Conservation (phyloP, 2,797 vertebrate species). For the Phrynocephalus vlangalii region DNA sequence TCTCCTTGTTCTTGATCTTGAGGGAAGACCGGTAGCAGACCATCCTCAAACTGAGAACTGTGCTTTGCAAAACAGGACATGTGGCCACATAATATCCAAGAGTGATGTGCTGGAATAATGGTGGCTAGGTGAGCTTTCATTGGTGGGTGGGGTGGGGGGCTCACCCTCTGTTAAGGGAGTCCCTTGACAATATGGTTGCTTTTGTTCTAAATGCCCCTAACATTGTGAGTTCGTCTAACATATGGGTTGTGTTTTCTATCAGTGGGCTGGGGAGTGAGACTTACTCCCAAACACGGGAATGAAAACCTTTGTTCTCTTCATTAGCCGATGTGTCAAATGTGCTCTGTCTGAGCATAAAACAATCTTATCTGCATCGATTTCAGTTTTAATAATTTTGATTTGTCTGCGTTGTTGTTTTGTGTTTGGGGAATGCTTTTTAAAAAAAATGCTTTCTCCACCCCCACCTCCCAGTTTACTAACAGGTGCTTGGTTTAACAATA, state of each 20-base stretch:
- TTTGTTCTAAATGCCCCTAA: not conserved
- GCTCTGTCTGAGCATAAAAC: constrained; percentile 12
- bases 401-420: constrained; percentile 38
- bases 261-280: not conserved
- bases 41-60: not conserved
- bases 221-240: not conserved
- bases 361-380: constrained; percentile 27
- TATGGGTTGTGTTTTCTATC: not conserved
- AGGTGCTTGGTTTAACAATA: constrained; percentile 64
- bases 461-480: constrained; percentile 31
- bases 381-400: constrained; percentile 54
- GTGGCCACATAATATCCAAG: not conserved
- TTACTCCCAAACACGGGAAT: not conserved
- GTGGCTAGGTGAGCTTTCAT: not conserved
- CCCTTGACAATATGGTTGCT: not conserved
- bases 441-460: not conserved
- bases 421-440: constrained; percentile 1
- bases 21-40: not conserved
- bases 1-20: not conserved
- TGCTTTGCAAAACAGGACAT: not conserved
- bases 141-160: not conserved
- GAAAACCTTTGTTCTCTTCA: constrained; percentile 29
- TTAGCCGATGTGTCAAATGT: constrained; percentile 23
- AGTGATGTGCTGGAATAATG: not conserved
- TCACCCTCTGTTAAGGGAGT: not conserved